Percentiles rank a stretch among this genome's conserved stretches.
Evolutionary conservation across 2,888 invertebrate species (phyloP).

Genomic region (Teleogryllus oceanicus): DNA sequence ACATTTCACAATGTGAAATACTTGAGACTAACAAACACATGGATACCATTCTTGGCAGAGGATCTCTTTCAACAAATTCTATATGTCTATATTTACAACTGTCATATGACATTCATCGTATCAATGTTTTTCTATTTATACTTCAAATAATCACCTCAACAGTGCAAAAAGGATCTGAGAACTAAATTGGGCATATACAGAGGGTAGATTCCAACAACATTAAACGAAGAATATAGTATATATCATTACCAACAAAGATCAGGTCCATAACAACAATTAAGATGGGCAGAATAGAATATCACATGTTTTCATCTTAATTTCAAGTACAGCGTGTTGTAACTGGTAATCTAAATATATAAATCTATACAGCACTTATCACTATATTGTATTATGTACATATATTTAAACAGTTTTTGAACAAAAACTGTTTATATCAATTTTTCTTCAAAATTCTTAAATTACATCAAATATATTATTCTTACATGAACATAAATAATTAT

Average conservation of each 20-base stretch:
- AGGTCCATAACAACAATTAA: slow-evolving; percentile 37
- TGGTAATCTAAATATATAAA: slow-evolving; percentile 31
- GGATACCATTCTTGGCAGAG: not conserved
- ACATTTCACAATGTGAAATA: not conserved
- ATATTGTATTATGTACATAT: slow-evolving; percentile 25
- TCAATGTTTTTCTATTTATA: not conserved
- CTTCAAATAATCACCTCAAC: not conserved
- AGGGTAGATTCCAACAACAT: slow-evolving; percentile 30
- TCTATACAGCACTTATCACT: slow-evolving; percentile 25
- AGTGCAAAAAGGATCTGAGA: not conserved
- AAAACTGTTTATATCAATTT: slow-evolving; percentile 4
- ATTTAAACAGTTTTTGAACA: slow-evolving; percentile 23
- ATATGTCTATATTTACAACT: not conserved
- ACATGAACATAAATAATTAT: slow-evolving; percentile 2
- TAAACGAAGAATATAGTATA: slow-evolving; percentile 27
- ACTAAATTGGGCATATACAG: slow-evolving; percentile 18
- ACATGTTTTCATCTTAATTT: slow-evolving; percentile 37
- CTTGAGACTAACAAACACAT: not conserved
- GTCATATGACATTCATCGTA: not conserved
- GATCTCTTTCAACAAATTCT: not conserved
- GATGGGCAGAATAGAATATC: slow-evolving; percentile 38
- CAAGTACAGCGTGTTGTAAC: slow-evolving; percentile 34
- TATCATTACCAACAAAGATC: slow-evolving; percentile 36
- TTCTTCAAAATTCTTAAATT: slow-evolving; percentile 10
- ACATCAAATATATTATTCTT: slow-evolving; percentile 12